Percentiles rank a stretch among this genome's conserved stretches.
phyloP scores from a whole-genome alignment of 23 tunicate species.

The Phallusia fumigata region DNA sequence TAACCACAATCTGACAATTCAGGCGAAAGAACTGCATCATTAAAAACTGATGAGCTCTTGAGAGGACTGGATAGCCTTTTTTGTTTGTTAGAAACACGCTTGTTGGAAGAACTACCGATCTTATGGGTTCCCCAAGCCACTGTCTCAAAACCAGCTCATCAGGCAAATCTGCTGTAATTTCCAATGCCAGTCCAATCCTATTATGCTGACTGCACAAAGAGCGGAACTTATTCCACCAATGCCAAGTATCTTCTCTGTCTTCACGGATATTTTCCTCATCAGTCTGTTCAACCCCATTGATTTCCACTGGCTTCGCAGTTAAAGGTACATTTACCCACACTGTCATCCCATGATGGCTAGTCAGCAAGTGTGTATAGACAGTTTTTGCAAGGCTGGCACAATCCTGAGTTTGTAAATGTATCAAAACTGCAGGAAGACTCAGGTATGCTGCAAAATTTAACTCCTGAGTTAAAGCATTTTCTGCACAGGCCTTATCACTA shows the following conservation, averaged over 20 bases:
- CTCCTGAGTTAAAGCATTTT: constrained; percentile 43
- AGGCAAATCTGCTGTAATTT: constrained; percentile 76
- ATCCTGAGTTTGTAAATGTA: constrained; percentile 34
- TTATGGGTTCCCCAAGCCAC: constrained; percentile 94
- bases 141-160: constrained; percentile 40
- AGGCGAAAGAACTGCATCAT: constrained; percentile 54
- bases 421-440: constrained; percentile 70
- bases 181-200: constrained; percentile 62
- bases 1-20: constrained; percentile 67
- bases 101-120: constrained; percentile 53
- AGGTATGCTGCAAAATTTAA: constrained; percentile 69
- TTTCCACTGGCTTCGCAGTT: background rate
- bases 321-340: constrained; percentile 76
- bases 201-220: constrained; percentile 58
- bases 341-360: constrained; percentile 49
- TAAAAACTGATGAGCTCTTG: constrained; percentile 77
- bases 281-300: constrained; percentile 11
- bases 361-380: constrained; percentile 50
- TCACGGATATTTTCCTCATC: background rate
- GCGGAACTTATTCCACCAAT: constrained; percentile 91
- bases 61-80: constrained; percentile 93
- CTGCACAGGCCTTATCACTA: constrained; percentile 28
- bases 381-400: constrained; percentile 63
- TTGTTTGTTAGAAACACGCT: constrained; percentile 61
- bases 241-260: constrained; percentile 42